A percentile compares a stretch with the other conserved stretches of the same genome.
These are phyloP conservation scores for Bactericera cockerelli DNA, from an alignment of 1,140 invertebrate species.

Conservation along the genomic window DNA sequence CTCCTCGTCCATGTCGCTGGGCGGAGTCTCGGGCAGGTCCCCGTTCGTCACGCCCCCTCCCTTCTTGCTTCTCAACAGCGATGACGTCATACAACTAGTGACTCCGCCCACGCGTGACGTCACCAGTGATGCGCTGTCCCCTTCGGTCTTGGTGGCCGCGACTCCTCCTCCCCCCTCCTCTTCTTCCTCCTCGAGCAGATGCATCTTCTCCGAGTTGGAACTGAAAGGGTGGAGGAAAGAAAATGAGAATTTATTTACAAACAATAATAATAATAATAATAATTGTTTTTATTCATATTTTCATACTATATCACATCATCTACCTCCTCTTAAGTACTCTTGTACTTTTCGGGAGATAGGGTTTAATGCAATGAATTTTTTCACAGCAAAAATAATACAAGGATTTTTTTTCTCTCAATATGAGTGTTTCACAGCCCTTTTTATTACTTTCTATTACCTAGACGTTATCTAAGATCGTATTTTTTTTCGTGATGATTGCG, in stretches of 20 bases:
- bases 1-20: conserved; percentile 3
- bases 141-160: conserved; percentile 11
- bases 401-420: too few species aligned
- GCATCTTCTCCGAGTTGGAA: conserved; percentile 21
- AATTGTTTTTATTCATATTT: too few species aligned
- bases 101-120: conserved; percentile 5
- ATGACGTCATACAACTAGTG: conserved; percentile 1
- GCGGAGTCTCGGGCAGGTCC: background rate
- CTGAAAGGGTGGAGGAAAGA: conserved; percentile 18
- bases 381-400: too few species aligned
- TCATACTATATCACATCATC: too few species aligned
- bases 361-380: too few species aligned
- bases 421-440: too few species aligned
- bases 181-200: conserved; percentile 21
- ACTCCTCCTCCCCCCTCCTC: conserved; percentile 12
- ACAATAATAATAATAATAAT: too few species aligned
- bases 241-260: background rate
- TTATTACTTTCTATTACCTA: too few species aligned
- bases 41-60: background rate
- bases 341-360: too few species aligned
- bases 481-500: too few species aligned
- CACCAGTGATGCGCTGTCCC: conserved; percentile 13
- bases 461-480: too few species aligned
- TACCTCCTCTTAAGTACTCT: too few species aligned
- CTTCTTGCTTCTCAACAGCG: background rate